Evolutionary conservation across 1,140 invertebrate species (phyloP), one percentile per base, ranked within the genome.

Genomic region (Ceratina japonica): DNA sequence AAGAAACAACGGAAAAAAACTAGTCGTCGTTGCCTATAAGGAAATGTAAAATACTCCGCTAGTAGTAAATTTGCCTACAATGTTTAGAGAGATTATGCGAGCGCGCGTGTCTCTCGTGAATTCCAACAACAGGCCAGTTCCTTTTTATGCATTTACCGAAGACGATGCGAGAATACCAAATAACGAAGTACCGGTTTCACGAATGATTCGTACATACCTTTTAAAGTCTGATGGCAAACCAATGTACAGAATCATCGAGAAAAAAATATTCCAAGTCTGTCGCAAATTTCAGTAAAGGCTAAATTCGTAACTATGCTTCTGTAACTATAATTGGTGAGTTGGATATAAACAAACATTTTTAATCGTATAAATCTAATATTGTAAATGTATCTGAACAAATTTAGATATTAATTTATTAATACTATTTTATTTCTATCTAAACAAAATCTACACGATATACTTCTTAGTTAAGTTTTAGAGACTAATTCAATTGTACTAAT

Each of bases 141-240:
- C 27, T 58, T 22, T 18, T 15, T 58, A 27, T 27, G 16, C 20
- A 20, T 61, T 13, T 15, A 18, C 20, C 31, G 56, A 59, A 44
- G 61, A 81, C n/a, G 24, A 12, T 31, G 24, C n/a, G n/a, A 59
- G 37, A 74, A 80, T 63, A 68, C 22, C 54, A 68, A 59, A 44
- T 20, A 49, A 75, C 52, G 12, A 56, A 54, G 16, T 71, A 37
- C 49, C 65, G 49, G 65, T 68, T 68, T 68, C 22, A 49, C 44
- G 44, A 44, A 44, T 44, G 7, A 18, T n/a, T 68, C 49, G 49
- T 5, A 18, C n/a, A 10, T 44, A 44, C 37, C 5, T 44, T 22
- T 61, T 22, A 22, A 13, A 27, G 31, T 22, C 54, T 1, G 31
- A 5, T 16, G 3, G 10, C 13, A n/a, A 52, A 16, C 44, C 7